These are phyloP conservation scores for Riptortus pedestris DNA, from an alignment of 1,140 invertebrate species.

Conservation along the genomic window DNA sequence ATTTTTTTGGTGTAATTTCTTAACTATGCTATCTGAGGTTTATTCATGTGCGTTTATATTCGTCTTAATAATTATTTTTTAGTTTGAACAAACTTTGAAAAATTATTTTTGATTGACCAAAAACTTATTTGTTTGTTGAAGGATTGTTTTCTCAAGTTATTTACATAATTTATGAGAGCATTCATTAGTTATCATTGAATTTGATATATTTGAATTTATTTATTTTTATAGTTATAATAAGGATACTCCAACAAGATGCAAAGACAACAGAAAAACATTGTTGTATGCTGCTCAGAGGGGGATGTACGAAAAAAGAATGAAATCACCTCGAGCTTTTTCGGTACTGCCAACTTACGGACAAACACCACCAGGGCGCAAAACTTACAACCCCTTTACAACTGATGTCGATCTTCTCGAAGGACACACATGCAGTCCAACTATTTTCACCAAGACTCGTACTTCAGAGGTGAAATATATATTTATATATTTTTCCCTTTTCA, in stretches of 20 bases:
- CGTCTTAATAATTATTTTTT: too few relatives aligned
- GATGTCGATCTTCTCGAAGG: conserved; percentile 7
- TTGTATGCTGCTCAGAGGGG: conserved; percentile 6
- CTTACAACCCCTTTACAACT: conserved; percentile 3
- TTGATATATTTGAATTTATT: too few relatives aligned
- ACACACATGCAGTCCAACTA: background rate
- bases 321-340: background rate
- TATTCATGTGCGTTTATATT: too few relatives aligned
- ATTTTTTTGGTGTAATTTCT: too few relatives aligned
- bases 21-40: too few relatives aligned
- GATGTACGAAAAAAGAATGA: background rate
- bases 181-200: too few relatives aligned
- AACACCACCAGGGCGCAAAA: background rate
- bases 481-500: background rate
- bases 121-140: too few relatives aligned
- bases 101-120: too few relatives aligned
- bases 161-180: too few relatives aligned
- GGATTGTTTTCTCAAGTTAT: too few relatives aligned
- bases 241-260: background rate
- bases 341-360: background rate
- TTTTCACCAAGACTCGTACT: background rate
- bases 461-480: background rate
- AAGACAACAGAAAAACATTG: background rate
- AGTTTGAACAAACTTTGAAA: too few relatives aligned
- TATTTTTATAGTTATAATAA: background rate